phyloP scores from a whole-genome alignment of 1,140 invertebrate species.

The Hylaeus anthracinus region DNA sequence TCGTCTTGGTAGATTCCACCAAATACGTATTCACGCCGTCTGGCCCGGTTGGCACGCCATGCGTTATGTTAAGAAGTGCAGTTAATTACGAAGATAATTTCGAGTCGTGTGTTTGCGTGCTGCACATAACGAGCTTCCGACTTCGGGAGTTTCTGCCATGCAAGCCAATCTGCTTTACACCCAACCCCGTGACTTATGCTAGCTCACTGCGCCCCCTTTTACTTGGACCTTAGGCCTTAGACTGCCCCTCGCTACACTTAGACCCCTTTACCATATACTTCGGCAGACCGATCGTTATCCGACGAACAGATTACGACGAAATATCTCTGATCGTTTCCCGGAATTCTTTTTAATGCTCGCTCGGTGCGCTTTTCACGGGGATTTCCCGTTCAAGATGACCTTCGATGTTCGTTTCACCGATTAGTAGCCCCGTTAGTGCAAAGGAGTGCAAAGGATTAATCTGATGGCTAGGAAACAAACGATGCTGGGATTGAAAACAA shows the following conservation, averaged over 20 bases:
- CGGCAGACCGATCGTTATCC: slow-evolving; percentile 57
- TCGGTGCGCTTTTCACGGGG: neutral
- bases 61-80: slow-evolving; percentile 81
- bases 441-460: no score
- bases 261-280: slow-evolving; percentile 41
- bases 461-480: no score
- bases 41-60: slow-evolving; percentile 78
- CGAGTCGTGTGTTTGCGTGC: slow-evolving; percentile 79
- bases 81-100: slow-evolving; percentile 82
- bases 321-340: slow-evolving; percentile 43
- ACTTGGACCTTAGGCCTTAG: neutral
- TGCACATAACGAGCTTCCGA: slow-evolving; percentile 79
- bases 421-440: no score
- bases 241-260: slow-evolving; percentile 21
- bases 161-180: slow-evolving; percentile 73
- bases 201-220: neutral
- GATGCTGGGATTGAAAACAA: no score
- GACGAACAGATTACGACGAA: slow-evolving; percentile 57
- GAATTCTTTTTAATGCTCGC: slow-evolving; percentile 23
- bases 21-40: slow-evolving; percentile 75
- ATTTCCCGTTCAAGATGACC: neutral
- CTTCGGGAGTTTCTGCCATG: slow-evolving; percentile 72
- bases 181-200: slow-evolving; percentile 27
- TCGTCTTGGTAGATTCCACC: slow-evolving; percentile 75
- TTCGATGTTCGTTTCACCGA: neutral